phyloP scores from a whole-genome alignment of 2,797 vertebrate genomes.

The Hozukius guyotensis region DNA sequence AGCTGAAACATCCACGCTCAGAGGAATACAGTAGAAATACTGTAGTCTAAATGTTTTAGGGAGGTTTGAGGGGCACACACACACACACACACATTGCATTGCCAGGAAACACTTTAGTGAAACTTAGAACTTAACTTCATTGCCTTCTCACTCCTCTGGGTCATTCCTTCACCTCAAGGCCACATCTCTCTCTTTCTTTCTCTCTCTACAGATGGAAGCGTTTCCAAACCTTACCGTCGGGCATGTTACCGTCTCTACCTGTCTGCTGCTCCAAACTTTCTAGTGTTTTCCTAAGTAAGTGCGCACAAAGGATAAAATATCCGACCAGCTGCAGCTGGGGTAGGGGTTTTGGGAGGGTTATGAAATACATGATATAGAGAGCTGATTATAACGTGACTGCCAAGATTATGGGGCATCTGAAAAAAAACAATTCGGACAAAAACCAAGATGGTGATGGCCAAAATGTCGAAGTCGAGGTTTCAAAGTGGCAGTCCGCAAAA shows the following conservation, averaged over 20 bases:
- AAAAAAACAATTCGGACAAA: not conserved
- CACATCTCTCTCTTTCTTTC: slow-evolving; percentile 7
- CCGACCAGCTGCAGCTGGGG: slow-evolving; percentile 34
- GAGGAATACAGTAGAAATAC: slow-evolving; percentile 41
- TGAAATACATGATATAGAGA: slow-evolving; percentile 46
- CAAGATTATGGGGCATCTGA: not conserved
- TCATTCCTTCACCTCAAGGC: slow-evolving; percentile 56
- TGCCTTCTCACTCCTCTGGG: slow-evolving; percentile 48
- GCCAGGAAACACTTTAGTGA: slow-evolving; percentile 68
- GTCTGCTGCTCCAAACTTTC: slow-evolving; percentile 46
- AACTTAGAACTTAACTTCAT: slow-evolving; percentile 57
- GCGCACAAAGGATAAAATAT: slow-evolving; percentile 49
- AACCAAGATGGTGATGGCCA: too few species aligned
- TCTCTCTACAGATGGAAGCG: slow-evolving; percentile 34
- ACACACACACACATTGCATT: slow-evolving; percentile 24
- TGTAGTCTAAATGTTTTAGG: slow-evolving; percentile 29
- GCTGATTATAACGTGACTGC: slow-evolving; percentile 25
- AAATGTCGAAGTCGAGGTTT: too few species aligned
- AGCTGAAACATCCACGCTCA: slow-evolving; percentile 18
- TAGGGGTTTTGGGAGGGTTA: not conserved
- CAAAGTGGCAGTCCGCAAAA: too few species aligned
- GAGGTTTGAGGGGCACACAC: slow-evolving; percentile 10
- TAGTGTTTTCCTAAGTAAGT: slow-evolving; percentile 48
- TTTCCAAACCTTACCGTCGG: slow-evolving; percentile 42
- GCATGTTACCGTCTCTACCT: slow-evolving; percentile 48